Percentiles rank a stretch among this genome's conserved stretches.
phyloP scores from a whole-genome alignment of 2,888 invertebrate genomes.

The Microchrysa polita region DNA sequence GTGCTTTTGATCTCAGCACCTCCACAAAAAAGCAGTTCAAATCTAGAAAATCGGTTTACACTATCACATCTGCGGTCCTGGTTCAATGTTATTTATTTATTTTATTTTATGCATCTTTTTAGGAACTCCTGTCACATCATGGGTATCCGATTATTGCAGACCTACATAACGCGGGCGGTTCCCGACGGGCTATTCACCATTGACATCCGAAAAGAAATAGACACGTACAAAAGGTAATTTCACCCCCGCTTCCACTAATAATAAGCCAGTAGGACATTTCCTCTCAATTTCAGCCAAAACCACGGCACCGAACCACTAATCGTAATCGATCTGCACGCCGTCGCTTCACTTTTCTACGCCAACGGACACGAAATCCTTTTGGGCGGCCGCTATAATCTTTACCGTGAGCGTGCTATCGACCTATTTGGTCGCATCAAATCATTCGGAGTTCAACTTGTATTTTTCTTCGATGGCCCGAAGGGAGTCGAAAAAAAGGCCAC shows the following conservation, averaged over 20 bases:
- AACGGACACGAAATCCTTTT: conserved; percentile 26
- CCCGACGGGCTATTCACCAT: not conserved
- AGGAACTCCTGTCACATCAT: not conserved
- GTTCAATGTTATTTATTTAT: too few relatives aligned
- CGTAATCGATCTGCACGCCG: conserved; percentile 16
- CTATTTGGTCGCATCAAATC: conserved; percentile 20
- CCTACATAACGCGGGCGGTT: not conserved
- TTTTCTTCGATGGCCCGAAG: conserved; percentile 35
- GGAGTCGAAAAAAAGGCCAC: conserved; percentile 17
- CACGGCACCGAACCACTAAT: conserved; percentile 24
- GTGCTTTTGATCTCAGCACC: too few relatives aligned
- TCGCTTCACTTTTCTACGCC: not conserved
- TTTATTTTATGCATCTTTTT: too few relatives aligned
- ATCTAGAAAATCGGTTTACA: too few relatives aligned
- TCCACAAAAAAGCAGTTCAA: too few relatives aligned
- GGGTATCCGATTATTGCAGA: conserved; percentile 27
- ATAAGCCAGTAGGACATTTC: too few relatives aligned
- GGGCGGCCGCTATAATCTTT: conserved; percentile 32
- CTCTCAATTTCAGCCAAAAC: not conserved
- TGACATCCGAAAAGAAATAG: conserved; percentile 20
- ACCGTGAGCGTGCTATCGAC: conserved; percentile 10
- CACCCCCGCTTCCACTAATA: not conserved
- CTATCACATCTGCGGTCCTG: too few relatives aligned
- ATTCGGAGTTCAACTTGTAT: conserved; percentile 11
- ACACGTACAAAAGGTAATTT: conserved; percentile 29